Evolutionary conservation across 2,888 invertebrate genomes (phyloP).

Genomic region (Podotricha telesiphe): DNA sequence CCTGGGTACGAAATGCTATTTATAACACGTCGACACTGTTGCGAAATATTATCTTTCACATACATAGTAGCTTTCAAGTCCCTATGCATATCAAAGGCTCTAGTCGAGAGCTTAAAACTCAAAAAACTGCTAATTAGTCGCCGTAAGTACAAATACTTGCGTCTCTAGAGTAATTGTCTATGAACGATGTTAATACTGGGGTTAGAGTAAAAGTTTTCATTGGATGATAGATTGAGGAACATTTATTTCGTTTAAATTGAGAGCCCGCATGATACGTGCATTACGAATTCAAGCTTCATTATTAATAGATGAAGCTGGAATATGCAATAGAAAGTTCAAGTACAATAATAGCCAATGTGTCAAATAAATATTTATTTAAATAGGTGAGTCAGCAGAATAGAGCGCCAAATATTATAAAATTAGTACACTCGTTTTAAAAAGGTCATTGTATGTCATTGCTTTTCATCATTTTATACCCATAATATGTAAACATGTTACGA

Average conservation of each 20-base stretch:
- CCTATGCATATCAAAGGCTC: conserved; percentile 29
- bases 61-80: conserved; percentile 17
- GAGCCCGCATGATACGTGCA: conserved; percentile 29
- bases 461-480: conserved; percentile 5
- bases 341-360: too few species aligned
- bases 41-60: not conserved
- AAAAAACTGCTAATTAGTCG: conserved; percentile 34
- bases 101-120: conserved; percentile 25
- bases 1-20: not conserved
- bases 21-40: not conserved
- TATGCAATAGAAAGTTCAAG: not conserved
- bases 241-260: conserved; percentile 32
- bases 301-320: not conserved
- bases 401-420: too few species aligned
- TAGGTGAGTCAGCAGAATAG: too few species aligned
- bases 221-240: conserved; percentile 32
- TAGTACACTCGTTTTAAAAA: too few species aligned
- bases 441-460: too few species aligned
- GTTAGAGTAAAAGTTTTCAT: conserved; percentile 24
- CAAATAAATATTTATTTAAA: too few species aligned
- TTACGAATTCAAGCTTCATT: not conserved
- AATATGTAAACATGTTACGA: conserved; percentile 10
- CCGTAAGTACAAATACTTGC: conserved; percentile 16
- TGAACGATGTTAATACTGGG: conserved; percentile 36
- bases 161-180: conserved; percentile 30